Evolutionary conservation across 2,113 vertebrate species (phyloP).

Genomic region (Tachuris rubrigastra): DNA sequence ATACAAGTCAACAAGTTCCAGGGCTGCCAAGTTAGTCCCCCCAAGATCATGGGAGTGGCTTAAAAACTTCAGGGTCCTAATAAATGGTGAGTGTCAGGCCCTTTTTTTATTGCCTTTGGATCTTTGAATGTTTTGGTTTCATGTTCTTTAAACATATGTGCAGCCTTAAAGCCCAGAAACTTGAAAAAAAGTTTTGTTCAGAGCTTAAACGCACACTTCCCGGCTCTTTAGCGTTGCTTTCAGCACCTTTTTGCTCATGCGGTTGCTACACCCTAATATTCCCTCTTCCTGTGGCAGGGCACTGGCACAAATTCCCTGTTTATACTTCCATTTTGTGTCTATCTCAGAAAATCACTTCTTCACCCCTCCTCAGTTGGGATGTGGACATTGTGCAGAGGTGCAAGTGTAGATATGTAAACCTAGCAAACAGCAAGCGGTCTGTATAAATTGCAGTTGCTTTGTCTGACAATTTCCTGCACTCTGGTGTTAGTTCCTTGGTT

Average conservation of each 20-base stretch:
- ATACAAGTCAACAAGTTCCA: not conserved
- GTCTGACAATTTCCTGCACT: not conserved
- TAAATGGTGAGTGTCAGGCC: not conserved
- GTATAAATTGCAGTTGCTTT: not conserved
- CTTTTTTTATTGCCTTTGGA: not conserved
- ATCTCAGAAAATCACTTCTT: not conserved
- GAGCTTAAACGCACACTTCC: not conserved
- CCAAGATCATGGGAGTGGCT: not conserved
- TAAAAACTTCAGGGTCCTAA: not conserved
- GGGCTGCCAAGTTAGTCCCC: not conserved
- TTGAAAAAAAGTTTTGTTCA: not conserved
- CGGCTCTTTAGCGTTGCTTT: not conserved
- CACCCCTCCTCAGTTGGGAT: not conserved
- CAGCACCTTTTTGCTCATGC: not conserved
- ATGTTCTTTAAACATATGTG: not conserved
- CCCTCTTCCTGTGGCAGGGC: not conserved
- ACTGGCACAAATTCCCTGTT: not conserved
- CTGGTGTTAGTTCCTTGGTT: not conserved
- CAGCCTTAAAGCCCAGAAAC: not conserved
- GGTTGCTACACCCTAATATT: not conserved
- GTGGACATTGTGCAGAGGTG: not conserved
- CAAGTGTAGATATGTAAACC: not conserved
- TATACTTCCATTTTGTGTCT: not conserved
- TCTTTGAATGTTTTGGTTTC: not conserved
- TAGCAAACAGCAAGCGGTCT: not conserved